Conservation (phyloP, 2,113 vertebrate species). For the Hyla sarda region DNA sequence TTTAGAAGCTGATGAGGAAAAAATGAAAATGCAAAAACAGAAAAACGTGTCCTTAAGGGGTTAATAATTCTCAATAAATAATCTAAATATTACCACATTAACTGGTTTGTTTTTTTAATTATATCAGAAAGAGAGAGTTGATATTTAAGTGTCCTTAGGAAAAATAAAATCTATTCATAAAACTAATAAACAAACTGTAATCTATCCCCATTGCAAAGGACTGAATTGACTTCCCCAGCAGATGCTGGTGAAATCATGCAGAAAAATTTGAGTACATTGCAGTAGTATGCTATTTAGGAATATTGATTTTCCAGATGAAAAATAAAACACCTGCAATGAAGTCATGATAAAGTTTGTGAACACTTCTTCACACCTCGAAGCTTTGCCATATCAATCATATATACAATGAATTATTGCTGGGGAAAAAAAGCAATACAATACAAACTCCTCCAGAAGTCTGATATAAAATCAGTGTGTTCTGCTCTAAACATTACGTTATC, state of each 20-base stretch:
- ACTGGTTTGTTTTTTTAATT: neutral
- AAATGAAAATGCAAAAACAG: no score
- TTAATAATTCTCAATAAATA: neutral
- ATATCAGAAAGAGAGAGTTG: neutral
- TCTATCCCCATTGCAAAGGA: neutral
- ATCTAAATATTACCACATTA: neutral
- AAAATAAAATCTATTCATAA: neutral
- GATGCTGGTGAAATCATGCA: conserved; percentile 38
- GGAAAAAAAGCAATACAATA: conserved; percentile 17
- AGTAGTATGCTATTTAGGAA: conserved; percentile 43
- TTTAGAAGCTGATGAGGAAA: no score
- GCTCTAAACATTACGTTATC: neutral
- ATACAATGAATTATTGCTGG: conserved; percentile 35
- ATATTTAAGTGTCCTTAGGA: neutral
- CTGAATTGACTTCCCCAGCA: conserved; percentile 6
- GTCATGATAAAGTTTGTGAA: conserved; percentile 46
- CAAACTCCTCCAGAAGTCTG: neutral
- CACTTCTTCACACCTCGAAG: conserved; percentile 44
- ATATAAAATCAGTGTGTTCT: neutral
- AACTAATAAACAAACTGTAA: neutral
- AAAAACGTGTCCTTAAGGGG: no score
- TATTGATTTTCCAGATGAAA: conserved; percentile 49
- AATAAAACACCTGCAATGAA: conserved; percentile 50
- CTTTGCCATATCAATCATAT: conserved; percentile 45
- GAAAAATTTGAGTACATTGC: conserved; percentile 37